Conservation (phyloP, 2,888 invertebrate species). For the Clusia tigrina region DNA sequence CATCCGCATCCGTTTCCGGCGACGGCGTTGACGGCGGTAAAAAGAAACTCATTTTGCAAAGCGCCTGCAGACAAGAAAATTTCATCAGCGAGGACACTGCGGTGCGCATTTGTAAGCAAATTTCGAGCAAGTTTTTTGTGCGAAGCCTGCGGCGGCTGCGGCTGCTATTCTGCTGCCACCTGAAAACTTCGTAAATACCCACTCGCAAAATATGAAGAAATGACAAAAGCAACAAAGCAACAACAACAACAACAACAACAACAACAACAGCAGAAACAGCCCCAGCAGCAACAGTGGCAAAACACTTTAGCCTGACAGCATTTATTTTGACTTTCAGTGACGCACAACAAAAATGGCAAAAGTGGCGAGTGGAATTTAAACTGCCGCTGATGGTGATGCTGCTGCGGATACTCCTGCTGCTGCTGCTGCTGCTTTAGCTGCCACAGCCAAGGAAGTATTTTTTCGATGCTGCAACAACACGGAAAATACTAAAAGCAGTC, state of each 20-base stretch:
- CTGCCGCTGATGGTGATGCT: background rate
- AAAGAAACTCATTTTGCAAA: background rate
- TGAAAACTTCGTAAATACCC: background rate
- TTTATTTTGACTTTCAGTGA: no score
- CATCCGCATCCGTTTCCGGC: conserved; percentile 13
- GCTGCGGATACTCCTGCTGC: background rate
- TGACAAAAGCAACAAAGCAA: background rate
- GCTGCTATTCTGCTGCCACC: background rate
- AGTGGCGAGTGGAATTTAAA: background rate
- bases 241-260: background rate
- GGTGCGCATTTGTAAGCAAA: background rate
- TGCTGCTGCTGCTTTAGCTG: background rate
- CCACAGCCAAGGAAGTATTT: no score
- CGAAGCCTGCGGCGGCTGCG: background rate
- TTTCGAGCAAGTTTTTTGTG: background rate
- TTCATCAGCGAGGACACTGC: background rate
- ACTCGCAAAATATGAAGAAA: conserved; percentile 5
- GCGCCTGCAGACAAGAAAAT: background rate
- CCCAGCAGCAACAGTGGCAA: no score
- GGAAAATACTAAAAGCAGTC: background rate
- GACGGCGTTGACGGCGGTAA: background rate
- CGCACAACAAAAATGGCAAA: no score
- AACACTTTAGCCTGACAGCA: no score
- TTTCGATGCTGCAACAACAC: background rate
- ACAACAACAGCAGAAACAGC: background rate